These are phyloP conservation scores for Chamaea fasciata DNA, from an alignment of 2,113 vertebrate species.

Conservation along the genomic window DNA sequence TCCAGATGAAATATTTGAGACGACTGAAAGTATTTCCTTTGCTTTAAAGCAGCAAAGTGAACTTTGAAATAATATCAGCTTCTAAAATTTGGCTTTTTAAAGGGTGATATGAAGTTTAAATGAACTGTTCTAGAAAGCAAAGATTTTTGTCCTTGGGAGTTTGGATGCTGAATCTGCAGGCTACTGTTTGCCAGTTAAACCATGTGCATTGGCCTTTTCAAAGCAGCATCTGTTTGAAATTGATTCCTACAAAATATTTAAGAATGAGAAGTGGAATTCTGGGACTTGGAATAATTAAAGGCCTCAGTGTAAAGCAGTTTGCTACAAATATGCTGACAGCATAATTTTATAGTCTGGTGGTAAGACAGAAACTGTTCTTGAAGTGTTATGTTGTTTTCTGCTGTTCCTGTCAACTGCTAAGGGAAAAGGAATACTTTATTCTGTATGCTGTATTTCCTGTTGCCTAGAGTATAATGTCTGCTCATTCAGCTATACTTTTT, in stretches of 20 bases:
- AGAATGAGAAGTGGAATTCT: neutral
- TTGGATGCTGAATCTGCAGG: neutral
- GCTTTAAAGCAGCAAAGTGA: neutral
- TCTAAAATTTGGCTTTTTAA: neutral
- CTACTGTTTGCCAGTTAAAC: neutral
- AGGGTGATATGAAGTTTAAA: neutral
- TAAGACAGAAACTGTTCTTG: neutral
- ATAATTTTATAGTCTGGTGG: neutral
- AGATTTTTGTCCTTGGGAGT: neutral
- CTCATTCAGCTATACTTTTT: neutral
- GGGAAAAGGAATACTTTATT: neutral
- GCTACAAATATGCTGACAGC: neutral
- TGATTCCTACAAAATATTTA: neutral
- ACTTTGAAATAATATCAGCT: neutral
- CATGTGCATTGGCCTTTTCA: neutral
- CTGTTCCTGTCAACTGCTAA: neutral
- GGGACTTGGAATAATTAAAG: neutral
- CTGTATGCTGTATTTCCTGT: neutral
- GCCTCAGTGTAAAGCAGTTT: neutral
- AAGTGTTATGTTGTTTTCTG: neutral
- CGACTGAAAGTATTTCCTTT: neutral
- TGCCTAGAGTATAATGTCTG: neutral
- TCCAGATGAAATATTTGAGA: neutral
- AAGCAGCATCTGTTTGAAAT: neutral
- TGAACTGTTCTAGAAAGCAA: neutral